Evolutionary conservation across 2,113 vertebrate genomes (phyloP).

Genomic region (Dascyllus trimaculatus): DNA sequence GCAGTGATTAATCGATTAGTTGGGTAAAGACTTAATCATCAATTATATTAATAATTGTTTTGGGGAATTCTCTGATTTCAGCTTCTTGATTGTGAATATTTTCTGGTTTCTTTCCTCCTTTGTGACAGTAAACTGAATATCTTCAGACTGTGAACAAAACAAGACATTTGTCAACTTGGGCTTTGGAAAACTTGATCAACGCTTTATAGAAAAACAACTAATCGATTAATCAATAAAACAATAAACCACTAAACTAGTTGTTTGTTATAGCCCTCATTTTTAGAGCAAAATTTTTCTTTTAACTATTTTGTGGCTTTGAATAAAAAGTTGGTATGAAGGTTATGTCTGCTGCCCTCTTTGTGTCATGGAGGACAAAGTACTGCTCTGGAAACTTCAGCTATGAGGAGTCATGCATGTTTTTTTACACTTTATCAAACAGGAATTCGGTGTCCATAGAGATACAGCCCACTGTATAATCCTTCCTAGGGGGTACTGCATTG

Average conservation of each 20-base stretch:
- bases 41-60: neutral
- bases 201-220: too few species aligned
- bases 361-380: constrained; percentile 21
- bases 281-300: neutral
- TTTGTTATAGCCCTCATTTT: neutral
- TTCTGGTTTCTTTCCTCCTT: too few species aligned
- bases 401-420: constrained; percentile 48
- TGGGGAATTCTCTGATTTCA: too few species aligned
- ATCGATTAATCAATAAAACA: too few species aligned
- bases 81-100: too few species aligned
- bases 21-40: too few species aligned
- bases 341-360: neutral
- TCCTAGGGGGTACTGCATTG: constrained; percentile 19
- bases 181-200: too few species aligned
- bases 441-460: constrained; percentile 55
- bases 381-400: constrained; percentile 29
- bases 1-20: too few species aligned
- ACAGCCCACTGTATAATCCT: constrained; percentile 24
- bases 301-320: neutral
- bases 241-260: too few species aligned
- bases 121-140: too few species aligned
- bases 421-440: constrained; percentile 50
- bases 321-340: neutral
- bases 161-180: too few species aligned
- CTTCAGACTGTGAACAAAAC: too few species aligned